Conservation (phyloP, 2,888 invertebrate species). For the Atethmia centrago region DNA sequence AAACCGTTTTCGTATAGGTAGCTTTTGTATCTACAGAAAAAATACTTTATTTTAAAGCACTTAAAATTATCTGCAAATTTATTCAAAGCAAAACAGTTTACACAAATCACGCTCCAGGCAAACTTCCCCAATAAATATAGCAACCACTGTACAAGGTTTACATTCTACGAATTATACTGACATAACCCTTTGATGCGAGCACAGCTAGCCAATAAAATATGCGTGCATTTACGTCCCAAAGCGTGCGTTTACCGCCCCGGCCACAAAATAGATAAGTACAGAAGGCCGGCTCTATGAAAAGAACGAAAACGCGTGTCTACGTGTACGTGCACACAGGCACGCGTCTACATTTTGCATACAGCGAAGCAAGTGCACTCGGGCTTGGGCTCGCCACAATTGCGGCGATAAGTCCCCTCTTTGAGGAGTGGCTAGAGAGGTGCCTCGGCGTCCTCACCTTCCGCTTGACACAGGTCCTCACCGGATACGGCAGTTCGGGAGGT, state of each 20-base stretch:
- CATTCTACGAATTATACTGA: conserved; percentile 40
- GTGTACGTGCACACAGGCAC: background rate
- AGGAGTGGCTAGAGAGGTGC: no score
- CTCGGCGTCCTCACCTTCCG: no score
- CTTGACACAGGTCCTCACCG: no score
- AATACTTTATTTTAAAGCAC: background rate
- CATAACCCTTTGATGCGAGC: conserved; percentile 44
- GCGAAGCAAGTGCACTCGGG: background rate
- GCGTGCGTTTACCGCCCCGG: conserved; percentile 19
- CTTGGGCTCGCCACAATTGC: no score
- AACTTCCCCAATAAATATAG: conserved; percentile 33
- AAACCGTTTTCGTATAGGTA: background rate
- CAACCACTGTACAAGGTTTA: conserved; percentile 30
- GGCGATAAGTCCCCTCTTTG: no score
- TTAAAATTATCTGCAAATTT: conserved; percentile 9
- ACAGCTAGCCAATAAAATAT: conserved; percentile 44
- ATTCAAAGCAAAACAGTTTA: conserved; percentile 23
- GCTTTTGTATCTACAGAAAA: background rate
- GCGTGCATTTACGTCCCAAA: conserved; percentile 53
- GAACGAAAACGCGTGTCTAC: background rate
- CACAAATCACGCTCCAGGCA: conserved; percentile 52
- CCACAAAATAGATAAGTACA: background rate
- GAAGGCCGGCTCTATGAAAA: background rate
- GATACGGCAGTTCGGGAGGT: no score
- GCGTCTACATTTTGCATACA: background rate